Evolutionary conservation across 92 coral and sea anemone genomes (phyloP).

Genomic region (Paragorgia papillata): DNA sequence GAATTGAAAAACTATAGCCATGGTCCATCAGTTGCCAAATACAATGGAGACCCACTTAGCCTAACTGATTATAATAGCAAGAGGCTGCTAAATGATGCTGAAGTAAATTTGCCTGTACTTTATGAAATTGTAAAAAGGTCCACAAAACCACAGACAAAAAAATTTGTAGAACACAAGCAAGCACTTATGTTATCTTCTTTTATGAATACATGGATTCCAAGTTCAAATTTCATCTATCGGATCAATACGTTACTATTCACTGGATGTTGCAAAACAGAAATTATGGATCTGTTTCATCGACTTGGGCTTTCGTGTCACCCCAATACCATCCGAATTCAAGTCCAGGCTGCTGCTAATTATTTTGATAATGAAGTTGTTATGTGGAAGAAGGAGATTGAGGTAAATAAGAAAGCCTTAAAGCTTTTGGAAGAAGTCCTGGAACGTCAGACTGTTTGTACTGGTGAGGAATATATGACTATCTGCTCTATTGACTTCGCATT

Average conservation of each 20-base stretch:
- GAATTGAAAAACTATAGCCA: conserved; percentile 43
- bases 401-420: conserved; percentile 12
- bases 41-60: conserved; percentile 53
- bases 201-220: conserved; percentile 57
- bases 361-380: conserved; percentile 39
- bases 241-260: conserved; percentile 28
- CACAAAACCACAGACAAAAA: conserved; percentile 29
- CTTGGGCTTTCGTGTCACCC: conserved; percentile 57
- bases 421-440: conserved; percentile 43
- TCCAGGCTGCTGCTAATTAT: conserved; percentile 37
- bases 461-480: conserved; percentile 36
- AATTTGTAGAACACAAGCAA: conserved; percentile 45
- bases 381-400: conserved; percentile 54
- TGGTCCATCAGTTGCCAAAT: conserved; percentile 14
- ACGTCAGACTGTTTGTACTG: conserved; percentile 24
- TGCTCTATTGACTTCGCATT: conserved; percentile 44
- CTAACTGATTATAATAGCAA: conserved; percentile 31
- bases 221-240: conserved; percentile 47
- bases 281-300: conserved; percentile 54
- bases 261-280: conserved; percentile 63
- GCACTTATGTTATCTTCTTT: conserved; percentile 45
- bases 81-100: conserved; percentile 48
- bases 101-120: too few relatives aligned
- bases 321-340: conserved; percentile 17
- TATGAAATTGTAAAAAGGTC: too few relatives aligned